These are phyloP conservation scores for Rotaria sp. DNA, from an alignment of 2,888 invertebrate genomes.

Conservation along the genomic window DNA sequence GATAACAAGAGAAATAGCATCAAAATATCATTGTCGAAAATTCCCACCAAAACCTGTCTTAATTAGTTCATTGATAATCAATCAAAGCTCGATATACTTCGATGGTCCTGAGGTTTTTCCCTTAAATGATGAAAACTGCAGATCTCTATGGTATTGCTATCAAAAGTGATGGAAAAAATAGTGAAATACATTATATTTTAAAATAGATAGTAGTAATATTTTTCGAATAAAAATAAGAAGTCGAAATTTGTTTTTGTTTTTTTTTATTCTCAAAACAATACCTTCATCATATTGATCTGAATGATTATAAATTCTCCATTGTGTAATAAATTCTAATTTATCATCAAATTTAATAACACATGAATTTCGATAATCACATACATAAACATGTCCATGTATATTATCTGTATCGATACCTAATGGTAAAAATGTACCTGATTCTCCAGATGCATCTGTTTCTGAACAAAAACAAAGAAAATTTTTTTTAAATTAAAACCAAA, in stretches of 20 bases:
- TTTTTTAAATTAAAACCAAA: not conserved
- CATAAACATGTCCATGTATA: not conserved
- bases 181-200: no score
- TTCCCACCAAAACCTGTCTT: no score
- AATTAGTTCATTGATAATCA: no score
- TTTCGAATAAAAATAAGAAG: not conserved
- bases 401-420: constrained; percentile 24
- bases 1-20: no score
- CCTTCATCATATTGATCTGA: constrained; percentile 26
- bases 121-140: no score
- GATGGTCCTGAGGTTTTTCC: no score
- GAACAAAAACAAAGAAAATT: not conserved
- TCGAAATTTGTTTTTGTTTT: not conserved
- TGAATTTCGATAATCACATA: constrained; percentile 24
- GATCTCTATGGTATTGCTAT: no score
- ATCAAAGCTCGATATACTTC: no score
- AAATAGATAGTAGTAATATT: no score
- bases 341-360: constrained; percentile 28
- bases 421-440: constrained; percentile 6
- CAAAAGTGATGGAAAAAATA: no score
- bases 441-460: not conserved
- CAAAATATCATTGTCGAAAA: no score
- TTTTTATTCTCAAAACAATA: not conserved
- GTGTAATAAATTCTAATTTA: constrained; percentile 30
- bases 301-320: constrained; percentile 25